Percentiles rank a stretch among this genome's conserved stretches.
Evolutionary conservation across 2,797 vertebrate species (phyloP).

Genomic region (Cottoperca gobio): DNA sequence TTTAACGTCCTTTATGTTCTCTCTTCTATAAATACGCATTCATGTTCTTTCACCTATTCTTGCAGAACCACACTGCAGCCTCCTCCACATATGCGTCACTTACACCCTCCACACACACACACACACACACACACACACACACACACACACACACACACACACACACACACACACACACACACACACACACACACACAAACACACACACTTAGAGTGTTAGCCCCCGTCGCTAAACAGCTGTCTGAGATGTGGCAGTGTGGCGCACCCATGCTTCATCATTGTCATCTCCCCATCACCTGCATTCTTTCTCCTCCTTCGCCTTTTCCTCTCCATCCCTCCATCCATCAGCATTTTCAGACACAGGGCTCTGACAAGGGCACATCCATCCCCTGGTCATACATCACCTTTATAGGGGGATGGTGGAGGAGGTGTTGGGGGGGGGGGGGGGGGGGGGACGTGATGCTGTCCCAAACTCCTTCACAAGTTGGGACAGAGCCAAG

Average conservation of each 20-base stretch:
- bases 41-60: slow-evolving; percentile 6
- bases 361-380: slow-evolving; percentile 85
- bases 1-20: slow-evolving; percentile 8
- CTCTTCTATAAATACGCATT: slow-evolving; percentile 25
- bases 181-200: slow-evolving; percentile 25
- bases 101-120: slow-evolving; percentile 32
- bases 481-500: slow-evolving; percentile 74
- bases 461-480: slow-evolving; percentile 81
- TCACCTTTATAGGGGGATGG: slow-evolving; percentile 75
- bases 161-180: slow-evolving; percentile 7
- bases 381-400: slow-evolving; percentile 81
- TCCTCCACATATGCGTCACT: slow-evolving; percentile 35
- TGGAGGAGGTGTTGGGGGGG: slow-evolving; percentile 6
- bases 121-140: neutral
- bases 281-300: slow-evolving; percentile 86
- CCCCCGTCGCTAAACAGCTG: slow-evolving; percentile 81
- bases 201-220: slow-evolving; percentile 42
- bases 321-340: slow-evolving; percentile 73
- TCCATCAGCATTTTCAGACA: slow-evolving; percentile 83
- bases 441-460: neutral
- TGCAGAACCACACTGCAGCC: slow-evolving; percentile 3
- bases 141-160: slow-evolving; percentile 15
- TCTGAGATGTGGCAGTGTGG: slow-evolving; percentile 68
- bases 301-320: slow-evolving; percentile 73
- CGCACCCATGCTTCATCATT: slow-evolving; percentile 78